Conservation (phyloP, 2,797 vertebrate species). For the Sciurus vulgaris region DNA sequence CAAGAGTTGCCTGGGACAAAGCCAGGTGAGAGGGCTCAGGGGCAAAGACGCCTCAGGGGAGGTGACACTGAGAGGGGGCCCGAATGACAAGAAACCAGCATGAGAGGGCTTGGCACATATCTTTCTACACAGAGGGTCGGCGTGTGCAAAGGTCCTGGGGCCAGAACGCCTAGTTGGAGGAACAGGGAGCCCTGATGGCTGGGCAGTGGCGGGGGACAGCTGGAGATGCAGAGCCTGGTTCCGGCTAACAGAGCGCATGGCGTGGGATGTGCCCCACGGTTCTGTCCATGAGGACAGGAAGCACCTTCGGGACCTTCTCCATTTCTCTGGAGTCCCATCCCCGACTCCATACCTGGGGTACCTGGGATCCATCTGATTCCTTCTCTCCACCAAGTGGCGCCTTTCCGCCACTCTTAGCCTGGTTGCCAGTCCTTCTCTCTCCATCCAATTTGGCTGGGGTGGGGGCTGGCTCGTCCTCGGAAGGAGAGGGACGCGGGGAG, state of each 20-base stretch:
- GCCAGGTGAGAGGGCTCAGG: neutral
- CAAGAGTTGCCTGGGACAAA: neutral
- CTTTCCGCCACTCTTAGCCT: rapidly evolving
- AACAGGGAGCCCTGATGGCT: no score
- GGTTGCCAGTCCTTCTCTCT: neutral
- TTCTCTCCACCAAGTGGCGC: neutral
- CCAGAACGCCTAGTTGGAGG: rapidly evolving
- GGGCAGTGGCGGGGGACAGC: neutral
- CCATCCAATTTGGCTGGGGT: neutral
- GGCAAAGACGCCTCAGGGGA: neutral
- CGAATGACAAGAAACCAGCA: neutral
- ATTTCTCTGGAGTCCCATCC: neutral
- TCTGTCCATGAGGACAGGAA: rapidly evolving
- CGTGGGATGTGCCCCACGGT: neutral
- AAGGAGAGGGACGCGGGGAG: neutral
- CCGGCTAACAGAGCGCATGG: rapidly evolving
- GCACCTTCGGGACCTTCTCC: neutral
- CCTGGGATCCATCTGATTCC: neutral
- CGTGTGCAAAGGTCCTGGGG: neutral
- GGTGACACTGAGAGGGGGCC: neutral
- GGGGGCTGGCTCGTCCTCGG: neutral
- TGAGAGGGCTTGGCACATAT: neutral
- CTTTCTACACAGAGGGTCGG: neutral
- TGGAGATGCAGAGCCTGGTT: neutral
- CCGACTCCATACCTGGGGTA: neutral